Evolutionary conservation across 2,113 vertebrate species (phyloP).

Genomic region (Illadopsis cleaveri): DNA sequence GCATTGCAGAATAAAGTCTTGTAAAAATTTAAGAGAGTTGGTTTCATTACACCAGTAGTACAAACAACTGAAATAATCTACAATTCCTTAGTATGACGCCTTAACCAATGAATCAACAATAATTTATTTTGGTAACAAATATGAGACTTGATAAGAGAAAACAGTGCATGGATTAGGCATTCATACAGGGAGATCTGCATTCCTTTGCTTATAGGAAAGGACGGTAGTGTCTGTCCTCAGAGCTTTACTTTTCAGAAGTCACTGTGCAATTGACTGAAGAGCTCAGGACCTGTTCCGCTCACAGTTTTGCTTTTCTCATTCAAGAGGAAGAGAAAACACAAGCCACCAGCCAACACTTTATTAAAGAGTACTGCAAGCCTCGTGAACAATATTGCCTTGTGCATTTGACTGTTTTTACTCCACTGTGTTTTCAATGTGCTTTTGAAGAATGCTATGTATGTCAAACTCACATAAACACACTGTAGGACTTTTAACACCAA

Average conservation of each 20-base stretch:
- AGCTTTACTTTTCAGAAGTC: background rate
- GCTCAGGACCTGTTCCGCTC: background rate
- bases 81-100: background rate
- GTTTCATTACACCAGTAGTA: background rate
- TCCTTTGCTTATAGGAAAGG: background rate
- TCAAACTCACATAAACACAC: constrained; percentile 24
- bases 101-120: background rate
- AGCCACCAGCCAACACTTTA: background rate
- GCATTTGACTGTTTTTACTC: background rate
- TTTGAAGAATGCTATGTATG: background rate
- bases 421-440: background rate
- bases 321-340: background rate
- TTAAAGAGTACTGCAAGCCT: background rate
- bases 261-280: background rate
- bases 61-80: background rate
- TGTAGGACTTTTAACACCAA: constrained; percentile 11
- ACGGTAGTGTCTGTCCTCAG: background rate
- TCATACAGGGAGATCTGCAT: background rate
- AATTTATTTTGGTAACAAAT: background rate
- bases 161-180: background rate
- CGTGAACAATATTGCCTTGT: background rate
- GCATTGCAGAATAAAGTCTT: background rate
- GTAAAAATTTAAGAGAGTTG: background rate
- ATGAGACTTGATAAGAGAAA: background rate
- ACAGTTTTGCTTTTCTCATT: background rate